Conservation (phyloP, 2,888 invertebrate species). For the Orthosia incerta region DNA sequence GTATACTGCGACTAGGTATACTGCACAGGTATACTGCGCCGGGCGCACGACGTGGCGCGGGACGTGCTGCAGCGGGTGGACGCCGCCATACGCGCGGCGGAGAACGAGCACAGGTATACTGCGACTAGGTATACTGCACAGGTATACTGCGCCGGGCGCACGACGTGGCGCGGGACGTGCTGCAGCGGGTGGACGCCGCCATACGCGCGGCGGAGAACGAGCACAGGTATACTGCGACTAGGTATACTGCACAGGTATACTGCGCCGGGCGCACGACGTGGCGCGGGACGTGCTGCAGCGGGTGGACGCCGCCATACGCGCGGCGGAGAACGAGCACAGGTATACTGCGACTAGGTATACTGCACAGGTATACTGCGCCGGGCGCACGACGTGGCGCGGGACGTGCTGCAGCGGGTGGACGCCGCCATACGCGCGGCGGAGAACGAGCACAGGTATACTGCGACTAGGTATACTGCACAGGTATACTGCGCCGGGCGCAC, state of each 20-base stretch:
- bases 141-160: conserved; percentile 79
- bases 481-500: conserved; percentile 78
- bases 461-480: no score
- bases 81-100: conserved; percentile 84
- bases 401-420: conserved; percentile 86
- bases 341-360: no score
- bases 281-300: conserved; percentile 86
- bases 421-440: conserved; percentile 86
- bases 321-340: conserved; percentile 88
- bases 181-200: conserved; percentile 86
- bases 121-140: no score
- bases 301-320: conserved; percentile 86
- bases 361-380: no score
- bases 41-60: conserved; percentile 82
- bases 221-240: conserved; percentile 80
- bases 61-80: conserved; percentile 87
- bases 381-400: conserved; percentile 83
- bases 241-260: no score
- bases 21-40: no score
- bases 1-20: no score
- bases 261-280: conserved; percentile 78
- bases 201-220: conserved; percentile 87
- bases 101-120: conserved; percentile 86
- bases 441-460: conserved; percentile 85
- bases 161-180: conserved; percentile 84